phyloP scores from a whole-genome alignment of 1,140 invertebrate genomes.

The Papilio machaon region DNA sequence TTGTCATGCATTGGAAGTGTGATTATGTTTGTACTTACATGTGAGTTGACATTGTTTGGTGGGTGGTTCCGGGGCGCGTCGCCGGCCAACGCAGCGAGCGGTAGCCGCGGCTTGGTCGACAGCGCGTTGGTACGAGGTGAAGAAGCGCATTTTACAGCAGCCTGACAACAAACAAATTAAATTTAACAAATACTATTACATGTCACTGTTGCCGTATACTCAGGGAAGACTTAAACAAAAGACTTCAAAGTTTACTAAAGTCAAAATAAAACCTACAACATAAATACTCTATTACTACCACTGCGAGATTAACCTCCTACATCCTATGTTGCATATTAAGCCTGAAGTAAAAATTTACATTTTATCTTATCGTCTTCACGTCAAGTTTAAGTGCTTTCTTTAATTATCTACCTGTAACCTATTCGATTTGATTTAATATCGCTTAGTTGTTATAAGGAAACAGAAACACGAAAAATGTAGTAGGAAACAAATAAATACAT shows the following conservation, averaged over 20 bases:
- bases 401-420: too few species aligned
- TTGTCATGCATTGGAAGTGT: neutral
- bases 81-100: slow-evolving; percentile 68
- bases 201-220: neutral
- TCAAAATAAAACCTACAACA: too few species aligned
- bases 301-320: too few species aligned
- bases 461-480: neutral
- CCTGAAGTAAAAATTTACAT: neutral
- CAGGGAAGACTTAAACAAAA: too few species aligned
- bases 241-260: too few species aligned
- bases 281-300: too few species aligned
- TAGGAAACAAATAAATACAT: neutral
- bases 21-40: slow-evolving; percentile 60
- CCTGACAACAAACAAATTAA: slow-evolving; percentile 57
- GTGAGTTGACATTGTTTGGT: slow-evolving; percentile 75
- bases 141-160: slow-evolving; percentile 78
- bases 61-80: slow-evolving; percentile 71
- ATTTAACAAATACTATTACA: slow-evolving; percentile 24
- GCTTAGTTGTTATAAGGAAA: too few species aligned
- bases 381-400: too few species aligned
- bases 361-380: neutral
- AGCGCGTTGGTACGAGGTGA: slow-evolving; percentile 76
- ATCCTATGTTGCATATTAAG: too few species aligned
- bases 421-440: too few species aligned
- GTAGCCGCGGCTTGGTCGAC: slow-evolving; percentile 74